Base-by-base conservation (phyloP, 2,113 vertebrate genomes). In the Lathamus discolor region DNA sequence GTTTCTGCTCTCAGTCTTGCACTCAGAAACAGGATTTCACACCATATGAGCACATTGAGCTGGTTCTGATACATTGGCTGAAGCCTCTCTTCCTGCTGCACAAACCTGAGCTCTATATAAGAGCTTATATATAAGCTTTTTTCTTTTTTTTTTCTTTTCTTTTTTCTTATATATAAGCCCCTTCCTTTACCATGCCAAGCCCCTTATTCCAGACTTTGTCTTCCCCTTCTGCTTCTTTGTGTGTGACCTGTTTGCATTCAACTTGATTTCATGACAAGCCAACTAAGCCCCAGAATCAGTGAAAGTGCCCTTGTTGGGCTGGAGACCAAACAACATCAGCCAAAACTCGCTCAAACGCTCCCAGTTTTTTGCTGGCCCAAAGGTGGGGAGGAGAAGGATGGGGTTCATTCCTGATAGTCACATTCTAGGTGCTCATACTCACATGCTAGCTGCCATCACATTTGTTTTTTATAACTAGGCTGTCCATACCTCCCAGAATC, bases 401-500 rank as follows among this genome's bases (percentile, higher is more conserved):
- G 8, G 4, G 14, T 33, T 19, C 25, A 41, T 41, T 78, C 31
- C 43, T 51, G 48, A 43, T 31, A 7, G 19, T 74, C 28, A 61
- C 9, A n/a, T 29, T 18, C 43, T 57, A 54, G 62, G 24, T 63
- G 28, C 13, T 90, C 4, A 1, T 46, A 10, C 35, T 80, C 29
- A 27, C 24, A 37, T 10, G 29, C 22, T 62, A 91, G 51, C 11
- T 73, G 22, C 3, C 1, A 1, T 46, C 46, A 63, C 9, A 55
- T 59, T 55, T 75, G 17, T 10, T 67, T 63, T 86, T 59, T 55
- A 67, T 49, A n/a, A 54, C 24, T 9, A 68, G 29, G 17, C 7
- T 93, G 31, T 22, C 27, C 2, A 1, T 44, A 51, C 3, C 13
- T 49, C 22, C 64, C 1, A 1, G 12, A 44, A 0, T 8, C n/a